Evolutionary conservation across 2,797 vertebrate species (phyloP), one percentile per base, ranked within the genome.

Genomic region (Sarcoramphus papa): DNA sequence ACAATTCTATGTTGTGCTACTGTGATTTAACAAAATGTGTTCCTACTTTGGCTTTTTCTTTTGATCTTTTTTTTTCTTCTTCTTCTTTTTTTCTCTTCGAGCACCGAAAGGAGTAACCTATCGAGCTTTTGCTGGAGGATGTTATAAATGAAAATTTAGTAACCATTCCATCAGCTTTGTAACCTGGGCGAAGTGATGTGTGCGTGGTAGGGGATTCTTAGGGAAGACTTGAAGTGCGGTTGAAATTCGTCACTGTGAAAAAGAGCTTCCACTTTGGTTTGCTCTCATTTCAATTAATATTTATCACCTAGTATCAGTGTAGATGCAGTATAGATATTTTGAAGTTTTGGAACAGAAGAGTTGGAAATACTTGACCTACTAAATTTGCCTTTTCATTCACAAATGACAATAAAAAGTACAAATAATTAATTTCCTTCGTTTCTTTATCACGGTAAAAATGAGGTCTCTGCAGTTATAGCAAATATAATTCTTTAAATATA

Each of bases 121-220:
- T 99, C 98, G 98, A 99, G 99, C 99, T 99, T 99, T 99, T 99
- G 99, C 98, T 99, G 99, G 98, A 99, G 99, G 99, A 99, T 99
- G 99, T 99, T 99, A 99, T 99, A 99, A 99, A 99, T 99, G 99
- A 99, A 99, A 99, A 99, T 99, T 99, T 99, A 99, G 98, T 98
- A 98, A 98, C 98, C 97, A 98, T 99, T 99, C 99, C 99, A 90
- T 99, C 98, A 98, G 95, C 99, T 99, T 99, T 99, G 99, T 98
- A 98, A 99, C 98, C 98, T 98, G 98, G 98, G 98, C 86, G 90
- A 98, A 98, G 98, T 99, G 99, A 99, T 99, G 99, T 99, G 99
- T 99, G 99, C 98, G 3, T 95, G 91, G 53, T 64, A 91, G 97
- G 57, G 57, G 27, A 24, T 62, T n/a, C 48, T n/a, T 57, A 87